Evolutionary conservation across 1,140 invertebrate species (phyloP).

Genomic region (Camponotus pennsylvanicus): DNA sequence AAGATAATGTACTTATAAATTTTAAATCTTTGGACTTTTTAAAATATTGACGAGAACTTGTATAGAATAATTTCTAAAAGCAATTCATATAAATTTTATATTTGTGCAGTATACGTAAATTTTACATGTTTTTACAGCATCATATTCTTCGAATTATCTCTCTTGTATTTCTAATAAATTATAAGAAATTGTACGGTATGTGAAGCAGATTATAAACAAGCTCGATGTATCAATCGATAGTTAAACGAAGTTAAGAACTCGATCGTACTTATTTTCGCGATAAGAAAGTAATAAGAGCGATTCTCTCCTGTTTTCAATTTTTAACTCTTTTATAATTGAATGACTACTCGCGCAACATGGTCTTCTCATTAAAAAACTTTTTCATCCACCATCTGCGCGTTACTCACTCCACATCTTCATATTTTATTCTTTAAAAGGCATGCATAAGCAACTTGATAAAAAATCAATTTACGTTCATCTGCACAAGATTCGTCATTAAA

Average conservation of each 20-base stretch:
- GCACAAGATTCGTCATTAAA: neutral
- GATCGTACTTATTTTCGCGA: conserved; percentile 54
- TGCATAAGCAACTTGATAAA: conserved; percentile 56
- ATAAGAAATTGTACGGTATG: neutral
- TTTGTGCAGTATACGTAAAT: no score
- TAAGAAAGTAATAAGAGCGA: conserved; percentile 47
- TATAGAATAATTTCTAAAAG: neutral
- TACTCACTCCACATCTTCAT: conserved; percentile 66
- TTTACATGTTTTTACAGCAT: neutral
- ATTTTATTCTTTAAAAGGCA: conserved; percentile 70
- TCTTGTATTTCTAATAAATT: conserved; percentile 5
- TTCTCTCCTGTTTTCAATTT: conserved; percentile 62
- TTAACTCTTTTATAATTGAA: conserved; percentile 71
- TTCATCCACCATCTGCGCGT: conserved; percentile 67
- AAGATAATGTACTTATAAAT: neutral
- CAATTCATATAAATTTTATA: neutral
- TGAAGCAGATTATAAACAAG: conserved; percentile 6
- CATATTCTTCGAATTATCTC: neutral
- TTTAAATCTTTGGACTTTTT: neutral
- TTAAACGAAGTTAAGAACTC: neutral
- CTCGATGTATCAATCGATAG: conserved; percentile 13
- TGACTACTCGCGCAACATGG: conserved; percentile 41
- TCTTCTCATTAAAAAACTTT: conserved; percentile 74
- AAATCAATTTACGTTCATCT: conserved; percentile 69
- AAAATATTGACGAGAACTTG: neutral